These are phyloP conservation scores for Sclerurus mexicanus DNA, from an alignment of 2,113 vertebrate species.

Conservation along the genomic window DNA sequence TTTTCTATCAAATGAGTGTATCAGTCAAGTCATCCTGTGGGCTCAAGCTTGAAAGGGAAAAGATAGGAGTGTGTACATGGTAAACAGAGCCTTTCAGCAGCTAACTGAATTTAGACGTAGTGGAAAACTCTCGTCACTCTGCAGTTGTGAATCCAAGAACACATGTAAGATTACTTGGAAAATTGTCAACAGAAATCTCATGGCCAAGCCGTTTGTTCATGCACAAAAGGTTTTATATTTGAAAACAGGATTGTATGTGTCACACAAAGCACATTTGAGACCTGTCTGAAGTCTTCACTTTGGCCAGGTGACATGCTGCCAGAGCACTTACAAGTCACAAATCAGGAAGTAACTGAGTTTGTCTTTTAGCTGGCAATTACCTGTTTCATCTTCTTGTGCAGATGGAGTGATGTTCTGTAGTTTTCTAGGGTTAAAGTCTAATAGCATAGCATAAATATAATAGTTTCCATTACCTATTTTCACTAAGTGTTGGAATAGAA, in stretches of 20 bases:
- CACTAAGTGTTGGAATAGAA: neutral
- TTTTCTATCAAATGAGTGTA: neutral
- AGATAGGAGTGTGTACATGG: neutral
- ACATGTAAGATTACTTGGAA: neutral
- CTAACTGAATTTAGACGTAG: neutral
- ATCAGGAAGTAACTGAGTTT: neutral
- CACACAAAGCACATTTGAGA: neutral
- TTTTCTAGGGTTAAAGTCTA: neutral
- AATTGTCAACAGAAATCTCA: neutral
- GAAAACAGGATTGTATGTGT: neutral
- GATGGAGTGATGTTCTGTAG: neutral
- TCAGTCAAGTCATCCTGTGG: neutral
- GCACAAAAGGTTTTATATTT: neutral
- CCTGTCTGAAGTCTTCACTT: neutral
- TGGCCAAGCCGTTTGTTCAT: neutral
- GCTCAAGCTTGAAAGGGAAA: neutral
- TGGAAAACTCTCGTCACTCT: neutral
- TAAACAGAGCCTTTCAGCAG: neutral
- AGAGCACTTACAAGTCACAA: neutral
- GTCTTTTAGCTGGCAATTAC: neutral
- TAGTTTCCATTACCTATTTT: neutral
- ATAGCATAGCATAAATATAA: neutral
- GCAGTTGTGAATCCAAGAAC: neutral
- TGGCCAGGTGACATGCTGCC: no score
- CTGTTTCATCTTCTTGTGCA: neutral